Evolutionary conservation across 2,888 invertebrate genomes (phyloP).

Genomic region (Chesias legatella): DNA sequence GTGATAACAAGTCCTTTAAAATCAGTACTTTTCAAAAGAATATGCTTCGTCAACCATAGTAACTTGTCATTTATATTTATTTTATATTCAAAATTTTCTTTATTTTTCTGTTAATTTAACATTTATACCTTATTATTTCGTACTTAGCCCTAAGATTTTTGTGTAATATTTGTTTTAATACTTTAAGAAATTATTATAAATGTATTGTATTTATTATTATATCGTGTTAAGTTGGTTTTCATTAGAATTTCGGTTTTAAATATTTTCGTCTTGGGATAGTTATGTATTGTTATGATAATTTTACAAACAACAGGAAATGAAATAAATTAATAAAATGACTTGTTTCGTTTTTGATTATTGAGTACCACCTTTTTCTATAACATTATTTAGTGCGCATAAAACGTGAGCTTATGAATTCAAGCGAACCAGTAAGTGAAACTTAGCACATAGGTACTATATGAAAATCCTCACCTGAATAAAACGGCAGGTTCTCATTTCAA

Average conservation of each 20-base stretch:
- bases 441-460: too few species aligned
- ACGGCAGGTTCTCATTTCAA: too few species aligned
- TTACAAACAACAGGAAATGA: conserved; percentile 54
- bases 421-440: too few species aligned
- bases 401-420: too few species aligned
- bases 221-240: conserved; percentile 37
- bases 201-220: conserved; percentile 58
- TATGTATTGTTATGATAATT: conserved; percentile 58
- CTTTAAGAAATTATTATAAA: conserved; percentile 48
- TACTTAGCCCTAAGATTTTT: conserved; percentile 67
- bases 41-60: conserved; percentile 34
- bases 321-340: conserved; percentile 38
- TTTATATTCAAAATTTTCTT: conserved; percentile 3
- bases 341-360: too few species aligned
- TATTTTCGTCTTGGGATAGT: conserved; percentile 57
- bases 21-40: conserved; percentile 40
- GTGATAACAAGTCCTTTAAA: conserved; percentile 67
- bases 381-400: too few species aligned
- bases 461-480: too few species aligned
- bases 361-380: too few species aligned
- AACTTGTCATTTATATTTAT: conserved; percentile 1
- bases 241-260: conserved; percentile 44
- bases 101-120: conserved; percentile 2
- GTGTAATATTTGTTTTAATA: conserved; percentile 47
- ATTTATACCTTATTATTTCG: conserved; percentile 38